Base-by-base conservation (phyloP, 1,140 invertebrate genomes). In the Parasteatoda tepidariorum region DNA sequence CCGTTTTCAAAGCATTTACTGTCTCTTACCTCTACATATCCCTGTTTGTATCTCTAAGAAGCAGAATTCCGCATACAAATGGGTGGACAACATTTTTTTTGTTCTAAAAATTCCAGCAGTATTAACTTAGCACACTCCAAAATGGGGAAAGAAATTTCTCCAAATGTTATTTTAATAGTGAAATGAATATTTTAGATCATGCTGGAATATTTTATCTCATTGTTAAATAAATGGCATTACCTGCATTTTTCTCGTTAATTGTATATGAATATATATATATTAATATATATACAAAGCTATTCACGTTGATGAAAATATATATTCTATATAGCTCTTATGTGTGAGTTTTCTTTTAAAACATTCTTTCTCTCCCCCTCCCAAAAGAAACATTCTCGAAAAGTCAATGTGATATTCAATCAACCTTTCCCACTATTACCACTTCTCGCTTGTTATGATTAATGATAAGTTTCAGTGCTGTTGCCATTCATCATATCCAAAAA, bases 161-260 rank as follows among this genome's bases (percentile, higher is more conserved):
- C 41, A 82, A 61, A 82, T 82, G 71, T 82, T 82, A 82, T 82
- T 82, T 82, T 82, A 82, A 82, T 82, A 82, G 78, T 82, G 30
- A 82, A 67, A 82, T 82, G 57, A 82, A 82, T 82, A 82, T 82
- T 82, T 82, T 82, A 54, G 57, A 82, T 31, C 55, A 48, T 54
- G 55, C 64, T 54, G 71, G 31, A 57, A 57, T 82, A 61, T 82
- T 82, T 82, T 71, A 61, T 54, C 61, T 79, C 24, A 30, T 82
- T 82, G 64, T 71, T 82, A 18, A 71, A 61, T 82, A 41, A 64
- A 68, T 67, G 26, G 28, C 33, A 31, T 75, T 41, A 30, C 34
- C 55, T 82, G 78, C 78, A 82, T 82, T 82, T 82, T 34, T n/a
- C 57, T 81, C 78, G 34, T 79, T 57, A 71, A 31, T 54, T 55